Evolutionary conservation across 1,140 invertebrate genomes (phyloP).

Genomic region (Musca domestica): DNA sequence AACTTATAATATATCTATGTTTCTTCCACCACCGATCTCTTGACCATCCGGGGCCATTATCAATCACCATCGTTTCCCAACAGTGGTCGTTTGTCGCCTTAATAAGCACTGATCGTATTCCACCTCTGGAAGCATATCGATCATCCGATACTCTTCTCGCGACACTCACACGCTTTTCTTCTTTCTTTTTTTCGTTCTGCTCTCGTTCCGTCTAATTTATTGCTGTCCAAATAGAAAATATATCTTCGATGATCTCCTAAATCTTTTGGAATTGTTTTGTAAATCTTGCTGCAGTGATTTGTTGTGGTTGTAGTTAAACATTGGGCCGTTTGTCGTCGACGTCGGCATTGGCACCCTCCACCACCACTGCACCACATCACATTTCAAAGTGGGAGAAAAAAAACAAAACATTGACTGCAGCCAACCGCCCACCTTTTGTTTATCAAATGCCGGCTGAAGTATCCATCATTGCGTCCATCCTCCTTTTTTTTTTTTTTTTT

Average conservation of each 20-base stretch:
- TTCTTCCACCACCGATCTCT: background rate
- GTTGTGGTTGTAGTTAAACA: slow-evolving; percentile 29
- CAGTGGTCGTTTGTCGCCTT: background rate
- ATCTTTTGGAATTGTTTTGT: slow-evolving; percentile 51
- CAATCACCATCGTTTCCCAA: background rate
- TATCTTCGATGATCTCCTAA: slow-evolving; percentile 40
- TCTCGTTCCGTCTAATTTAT: slow-evolving; percentile 47
- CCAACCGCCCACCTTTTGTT: no score
- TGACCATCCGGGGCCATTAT: background rate
- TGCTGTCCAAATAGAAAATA: slow-evolving; percentile 47
- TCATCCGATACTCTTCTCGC: background rate
- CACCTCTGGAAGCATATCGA: background rate
- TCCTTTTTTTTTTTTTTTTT: no score
- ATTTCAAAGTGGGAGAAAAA: no score
- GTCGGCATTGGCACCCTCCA: no score
- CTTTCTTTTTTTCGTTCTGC: slow-evolving; percentile 50
- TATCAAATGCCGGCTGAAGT: no score
- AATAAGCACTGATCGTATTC: background rate
- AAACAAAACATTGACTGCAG: no score
- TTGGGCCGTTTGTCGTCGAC: no score
- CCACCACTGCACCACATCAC: no score
- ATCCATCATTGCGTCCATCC: no score
- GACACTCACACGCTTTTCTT: no score
- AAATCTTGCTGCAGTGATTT: slow-evolving; percentile 40
- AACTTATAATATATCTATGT: no score